Evolutionary conservation across 2,888 invertebrate species (phyloP), one percentile per base, ranked within the genome.

Genomic region (Lydus trimaculatus): DNA sequence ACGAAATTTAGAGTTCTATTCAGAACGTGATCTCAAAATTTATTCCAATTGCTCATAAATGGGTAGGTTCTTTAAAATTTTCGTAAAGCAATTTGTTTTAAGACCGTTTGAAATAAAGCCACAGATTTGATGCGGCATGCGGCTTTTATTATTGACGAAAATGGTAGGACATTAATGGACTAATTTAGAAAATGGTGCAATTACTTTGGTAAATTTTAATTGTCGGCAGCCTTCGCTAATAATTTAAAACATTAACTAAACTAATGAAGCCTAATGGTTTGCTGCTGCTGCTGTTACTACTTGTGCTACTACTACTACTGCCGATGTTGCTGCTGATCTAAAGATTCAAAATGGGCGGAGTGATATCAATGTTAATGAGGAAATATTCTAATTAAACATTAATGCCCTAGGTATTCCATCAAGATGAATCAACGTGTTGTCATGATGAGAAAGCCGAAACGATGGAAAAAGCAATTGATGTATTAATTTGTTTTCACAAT

Each of bases 231-330:
- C 20, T 64, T 31, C 58, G 56, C 58, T 64, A 56, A 48, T 36
- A 64, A 64, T 58, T 64, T 64, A 64, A 58, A 58, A 58, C 64
- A 64, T 64, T 64, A 64, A 64, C 58, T 64, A 64, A 64, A 52
- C 64, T 64, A 64, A 64, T 64, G 58, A 64, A 64, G 64, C 58
- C 58, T 64, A 64, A 64, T 64, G 64, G 64, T 33, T 52, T 48
- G 58, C n/a, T 64, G 13, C 52, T 31, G 58, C n/a, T n/a, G n/a
- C n/a, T n/a, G n/a, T n/a, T n/a, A n/a, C n/a, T n/a, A n/a, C n/a
- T n/a, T n/a, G n/a, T n/a, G n/a, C n/a, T n/a, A n/a, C n/a, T n/a
- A n/a, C n/a, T n/a, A n/a, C n/a, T n/a, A n/a, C n/a, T n/a, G n/a
- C n/a, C n/a, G n/a, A n/a, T n/a, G n/a, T 52, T 48, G 58, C n/a